Evolutionary conservation across 2,888 invertebrate species (phyloP).

Genomic region (Aphodius sticticus): DNA sequence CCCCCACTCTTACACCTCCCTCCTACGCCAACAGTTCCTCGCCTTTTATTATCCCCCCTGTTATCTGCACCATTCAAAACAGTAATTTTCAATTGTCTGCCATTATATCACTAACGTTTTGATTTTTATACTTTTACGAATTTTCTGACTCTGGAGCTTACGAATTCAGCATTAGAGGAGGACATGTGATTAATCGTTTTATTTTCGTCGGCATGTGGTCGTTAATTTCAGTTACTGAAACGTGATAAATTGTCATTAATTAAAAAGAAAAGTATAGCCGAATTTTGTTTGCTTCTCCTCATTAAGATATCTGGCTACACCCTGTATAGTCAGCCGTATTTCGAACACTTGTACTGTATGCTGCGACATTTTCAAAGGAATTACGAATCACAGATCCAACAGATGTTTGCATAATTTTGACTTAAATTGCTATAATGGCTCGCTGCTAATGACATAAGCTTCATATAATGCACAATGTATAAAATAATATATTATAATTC

Average conservation of each 20-base stretch:
- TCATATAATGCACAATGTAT: background rate
- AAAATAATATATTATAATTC: background rate
- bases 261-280: background rate
- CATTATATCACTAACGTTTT: background rate
- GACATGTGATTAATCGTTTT: background rate
- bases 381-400: background rate
- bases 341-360: background rate
- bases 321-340: too few species aligned
- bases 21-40: background rate
- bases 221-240: background rate
- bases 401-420: background rate
- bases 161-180: background rate
- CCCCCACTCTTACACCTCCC: background rate
- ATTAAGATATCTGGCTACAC: too few species aligned
- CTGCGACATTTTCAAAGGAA: background rate
- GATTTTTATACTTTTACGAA: background rate
- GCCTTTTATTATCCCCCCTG: background rate
- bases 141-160: background rate
- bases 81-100: background rate
- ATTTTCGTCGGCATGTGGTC: background rate
- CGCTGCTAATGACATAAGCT: background rate
- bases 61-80: slow-evolving; percentile 13
- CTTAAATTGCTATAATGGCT: background rate
- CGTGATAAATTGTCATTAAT: background rate
- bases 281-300: background rate